Evolutionary conservation across 2,797 vertebrate genomes (phyloP).

Genomic region (Phrynocephalus vlangalii): DNA sequence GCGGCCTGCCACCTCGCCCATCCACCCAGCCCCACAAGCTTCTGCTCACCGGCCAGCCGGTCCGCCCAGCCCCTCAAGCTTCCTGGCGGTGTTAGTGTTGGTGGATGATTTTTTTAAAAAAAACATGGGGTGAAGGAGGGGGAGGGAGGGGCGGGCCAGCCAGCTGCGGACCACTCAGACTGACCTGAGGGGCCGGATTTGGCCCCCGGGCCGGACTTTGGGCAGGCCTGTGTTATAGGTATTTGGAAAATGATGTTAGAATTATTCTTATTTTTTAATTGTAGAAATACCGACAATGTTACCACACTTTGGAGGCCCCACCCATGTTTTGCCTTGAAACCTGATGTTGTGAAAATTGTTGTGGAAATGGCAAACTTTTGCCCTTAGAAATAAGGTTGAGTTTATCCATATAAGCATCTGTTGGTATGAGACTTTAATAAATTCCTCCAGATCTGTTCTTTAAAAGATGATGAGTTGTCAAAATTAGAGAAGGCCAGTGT

Average conservation of each 20-base stretch:
- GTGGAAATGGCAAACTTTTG: slow-evolving; percentile 41
- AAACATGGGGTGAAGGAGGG: too few species aligned
- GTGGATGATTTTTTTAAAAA: too few species aligned
- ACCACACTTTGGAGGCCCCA: background rate
- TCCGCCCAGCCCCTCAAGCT: too few species aligned
- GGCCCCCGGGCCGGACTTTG: too few species aligned
- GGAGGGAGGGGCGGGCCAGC: too few species aligned
- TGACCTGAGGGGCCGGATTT: too few species aligned
- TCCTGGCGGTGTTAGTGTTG: too few species aligned
- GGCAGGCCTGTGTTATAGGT: background rate
- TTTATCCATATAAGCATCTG: slow-evolving; percentile 18
- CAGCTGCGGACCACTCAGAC: too few species aligned
- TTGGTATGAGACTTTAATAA: background rate
- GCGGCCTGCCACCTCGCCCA: too few species aligned
- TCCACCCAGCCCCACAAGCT: too few species aligned
- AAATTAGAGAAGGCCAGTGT: too few species aligned
- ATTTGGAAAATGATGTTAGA: background rate
- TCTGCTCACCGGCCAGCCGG: too few species aligned
- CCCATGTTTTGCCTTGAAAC: slow-evolving; percentile 25
- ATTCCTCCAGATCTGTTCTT: background rate
- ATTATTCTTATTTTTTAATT: slow-evolving; percentile 16
- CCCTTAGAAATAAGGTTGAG: slow-evolving; percentile 11
- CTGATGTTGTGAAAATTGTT: slow-evolving; percentile 39
- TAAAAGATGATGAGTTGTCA: background rate
- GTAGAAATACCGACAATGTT: slow-evolving; percentile 24